Percentiles rank a stretch among this genome's conserved stretches.
phyloP scores from a whole-genome alignment of 1,140 invertebrate genomes.

The Caenorhabditis inopinata region DNA sequence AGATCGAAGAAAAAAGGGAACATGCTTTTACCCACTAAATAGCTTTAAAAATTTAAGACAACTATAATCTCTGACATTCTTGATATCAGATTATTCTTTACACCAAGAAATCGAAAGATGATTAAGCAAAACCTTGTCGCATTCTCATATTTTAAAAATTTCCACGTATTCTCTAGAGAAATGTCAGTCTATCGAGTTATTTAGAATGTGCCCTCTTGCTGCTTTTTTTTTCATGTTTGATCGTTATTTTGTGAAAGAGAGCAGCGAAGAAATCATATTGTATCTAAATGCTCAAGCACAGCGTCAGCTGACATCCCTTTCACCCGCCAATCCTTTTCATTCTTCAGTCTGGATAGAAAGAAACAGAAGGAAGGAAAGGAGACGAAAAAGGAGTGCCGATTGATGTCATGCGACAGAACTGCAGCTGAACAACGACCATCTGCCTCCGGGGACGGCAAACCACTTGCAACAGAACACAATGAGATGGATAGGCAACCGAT shows the following conservation, averaged over 20 bases:
- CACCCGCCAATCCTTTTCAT: not conserved
- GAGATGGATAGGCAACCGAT: too few species aligned
- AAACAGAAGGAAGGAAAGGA: not conserved
- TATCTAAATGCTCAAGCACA: conserved; percentile 4
- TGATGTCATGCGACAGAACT: conserved; percentile 3
- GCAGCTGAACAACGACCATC: conserved; percentile 16
- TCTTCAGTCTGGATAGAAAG: not conserved
- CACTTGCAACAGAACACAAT: not conserved
- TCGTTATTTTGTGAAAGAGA: not conserved
- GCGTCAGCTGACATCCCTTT: not conserved
- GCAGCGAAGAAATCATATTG: not conserved
- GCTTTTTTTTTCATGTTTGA: not conserved
- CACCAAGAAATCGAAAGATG: too few species aligned
- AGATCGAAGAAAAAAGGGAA: too few species aligned
- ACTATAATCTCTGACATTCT: too few species aligned
- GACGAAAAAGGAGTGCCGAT: conserved; percentile 24
- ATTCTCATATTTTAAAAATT: too few species aligned
- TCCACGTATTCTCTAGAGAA: too few species aligned
- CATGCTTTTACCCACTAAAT: too few species aligned
- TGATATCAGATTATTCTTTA: too few species aligned
- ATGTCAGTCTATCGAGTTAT: not conserved
- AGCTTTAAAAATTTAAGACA: too few species aligned
- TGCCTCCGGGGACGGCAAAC: not conserved
- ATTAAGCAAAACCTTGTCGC: too few species aligned
- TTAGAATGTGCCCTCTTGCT: not conserved